Base-by-base conservation (phyloP, 2,113 vertebrate genomes). In the Halichoeres trimaculatus region DNA sequence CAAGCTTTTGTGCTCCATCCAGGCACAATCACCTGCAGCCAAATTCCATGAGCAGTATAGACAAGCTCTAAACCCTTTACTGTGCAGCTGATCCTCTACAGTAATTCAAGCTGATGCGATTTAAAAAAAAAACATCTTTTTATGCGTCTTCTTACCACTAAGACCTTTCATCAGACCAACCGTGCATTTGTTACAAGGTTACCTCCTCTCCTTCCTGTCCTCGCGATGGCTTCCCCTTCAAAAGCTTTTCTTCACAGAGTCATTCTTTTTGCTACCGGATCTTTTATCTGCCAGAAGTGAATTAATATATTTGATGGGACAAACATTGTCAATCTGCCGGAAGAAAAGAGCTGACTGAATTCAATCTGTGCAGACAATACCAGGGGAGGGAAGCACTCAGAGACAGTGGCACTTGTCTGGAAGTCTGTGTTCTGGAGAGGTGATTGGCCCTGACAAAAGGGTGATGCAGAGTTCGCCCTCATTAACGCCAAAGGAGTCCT, bases 261-360 rank as follows among this genome's bases (percentile, higher is more conserved):
- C 91, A 93, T 81, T 92, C 90, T 93, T 92, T 84, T 92, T 84
- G 91, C 90, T 85, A 83, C 78, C 88, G 87, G 89, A 92, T 92
- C 80, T 85, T 89, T 87, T 90, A 92, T 90, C 92, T 88, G 83
- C 78, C 92, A 45, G 10, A 82, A 80, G 85, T 91, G 92, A 95
- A 94, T 94, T 94, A 94, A 92, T 93, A 89, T 74, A 83, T 74
- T 85, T 78, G 90, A 85, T 89, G 80, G 93, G 85, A 93, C 92
- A 93, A 93, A 93, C 94, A 90, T 92, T 94, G 88, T 94, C 91
- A 91, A 84, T 93, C 91, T 94, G 78, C 68, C 74, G 73, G 86
- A 91, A 93, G 93, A 95, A 95, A 87, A 78, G 93, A 91, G 79
- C 55, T 74, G 85, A 86, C 87, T 90, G 86, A 91, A 93, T 95